phyloP scores from a whole-genome alignment of 2,797 vertebrate genomes.

The Halcyon chelicuti region DNA sequence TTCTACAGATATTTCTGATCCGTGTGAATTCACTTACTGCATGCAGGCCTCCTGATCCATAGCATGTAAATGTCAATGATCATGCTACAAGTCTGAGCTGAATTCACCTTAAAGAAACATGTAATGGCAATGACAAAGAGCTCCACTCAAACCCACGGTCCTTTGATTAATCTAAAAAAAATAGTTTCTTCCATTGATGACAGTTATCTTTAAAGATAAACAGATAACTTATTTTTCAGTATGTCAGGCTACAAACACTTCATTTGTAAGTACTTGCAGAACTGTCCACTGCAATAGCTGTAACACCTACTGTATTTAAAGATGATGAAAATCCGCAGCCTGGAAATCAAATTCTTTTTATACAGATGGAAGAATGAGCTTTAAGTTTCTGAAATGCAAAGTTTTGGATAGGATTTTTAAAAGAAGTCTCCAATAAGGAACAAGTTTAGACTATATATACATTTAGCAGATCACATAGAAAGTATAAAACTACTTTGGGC shows the following conservation, averaged over 20 bases:
- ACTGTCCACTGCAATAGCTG: not conserved
- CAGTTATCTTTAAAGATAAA: not conserved
- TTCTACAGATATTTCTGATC: not conserved
- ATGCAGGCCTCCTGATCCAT: not conserved
- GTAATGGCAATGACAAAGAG: not conserved
- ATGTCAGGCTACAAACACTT: not conserved
- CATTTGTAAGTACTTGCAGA: not conserved
- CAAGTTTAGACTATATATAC: not conserved
- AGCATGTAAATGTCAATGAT: constrained; percentile 35
- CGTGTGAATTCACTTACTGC: not conserved
- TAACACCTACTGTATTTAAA: not conserved
- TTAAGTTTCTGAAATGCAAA: not conserved
- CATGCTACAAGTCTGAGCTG: not conserved
- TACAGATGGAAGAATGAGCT: not conserved
- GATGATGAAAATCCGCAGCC: not conserved
- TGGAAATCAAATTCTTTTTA: not conserved
- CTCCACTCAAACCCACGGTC: not conserved
- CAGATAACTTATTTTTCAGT: not conserved
- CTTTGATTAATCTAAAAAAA: not conserved
- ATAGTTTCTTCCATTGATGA: not conserved
- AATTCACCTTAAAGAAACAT: constrained; percentile 9
- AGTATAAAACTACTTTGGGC: not conserved
- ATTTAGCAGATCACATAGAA: not conserved
- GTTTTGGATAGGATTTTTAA: not conserved
- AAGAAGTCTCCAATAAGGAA: not conserved